Percentiles rank a stretch among this genome's conserved stretches.
Conservation (phyloP, 2,888 invertebrate species). For the Metalampra italica region DNA sequence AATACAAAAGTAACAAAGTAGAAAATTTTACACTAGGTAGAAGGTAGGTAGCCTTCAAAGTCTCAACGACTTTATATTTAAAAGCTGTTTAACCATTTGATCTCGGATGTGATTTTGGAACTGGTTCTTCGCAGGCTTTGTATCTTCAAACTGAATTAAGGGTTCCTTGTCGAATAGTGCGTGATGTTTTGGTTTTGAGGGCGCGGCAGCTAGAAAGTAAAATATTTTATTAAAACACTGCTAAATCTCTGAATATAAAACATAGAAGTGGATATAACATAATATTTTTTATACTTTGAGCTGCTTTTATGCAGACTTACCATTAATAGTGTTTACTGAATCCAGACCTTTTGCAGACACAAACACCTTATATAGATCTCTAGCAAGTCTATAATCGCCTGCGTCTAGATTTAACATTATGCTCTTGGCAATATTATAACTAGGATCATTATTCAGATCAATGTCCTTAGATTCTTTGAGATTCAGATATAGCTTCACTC, state of each 20-base stretch:
- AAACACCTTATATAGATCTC: conserved; percentile 53
- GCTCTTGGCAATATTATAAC: conserved; percentile 49
- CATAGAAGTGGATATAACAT: too few species aligned
- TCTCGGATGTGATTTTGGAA: conserved; percentile 26
- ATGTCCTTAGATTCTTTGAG: conserved; percentile 34
- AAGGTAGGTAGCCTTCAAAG: too few species aligned
- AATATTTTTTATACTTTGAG: too few species aligned
- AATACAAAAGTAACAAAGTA: neutral
- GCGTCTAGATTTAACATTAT: conserved; percentile 44
- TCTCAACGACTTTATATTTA: conserved; percentile 35
- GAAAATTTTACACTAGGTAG: neutral
- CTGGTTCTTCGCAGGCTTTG: conserved; percentile 13
- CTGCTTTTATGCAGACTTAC: neutral
- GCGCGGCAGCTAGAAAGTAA: neutral
- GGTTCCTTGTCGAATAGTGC: conserved; percentile 11
- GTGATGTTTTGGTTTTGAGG: neutral
- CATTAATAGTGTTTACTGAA: neutral
- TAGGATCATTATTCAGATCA: conserved; percentile 34
- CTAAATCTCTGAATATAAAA: too few species aligned
- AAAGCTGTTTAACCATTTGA: conserved; percentile 41
- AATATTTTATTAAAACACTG: too few species aligned
- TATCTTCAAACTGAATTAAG: conserved; percentile 28
- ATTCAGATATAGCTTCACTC: conserved; percentile 42
- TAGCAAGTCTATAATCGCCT: conserved; percentile 48
- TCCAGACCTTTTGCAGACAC: conserved; percentile 9